Evolutionary conservation across 2,888 invertebrate species (phyloP).

Genomic region (Drosophila acutilabella): DNA sequence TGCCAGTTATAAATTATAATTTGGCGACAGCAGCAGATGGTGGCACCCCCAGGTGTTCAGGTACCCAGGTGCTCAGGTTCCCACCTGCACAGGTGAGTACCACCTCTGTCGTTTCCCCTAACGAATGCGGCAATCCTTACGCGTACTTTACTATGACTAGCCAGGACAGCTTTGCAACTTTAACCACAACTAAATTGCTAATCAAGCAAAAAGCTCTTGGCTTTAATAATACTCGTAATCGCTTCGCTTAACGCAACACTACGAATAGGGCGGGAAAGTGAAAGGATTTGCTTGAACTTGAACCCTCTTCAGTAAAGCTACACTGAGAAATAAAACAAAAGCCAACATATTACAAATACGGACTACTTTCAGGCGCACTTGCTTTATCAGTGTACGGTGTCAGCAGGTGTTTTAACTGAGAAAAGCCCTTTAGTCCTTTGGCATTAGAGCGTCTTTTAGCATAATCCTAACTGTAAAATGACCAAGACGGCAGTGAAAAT

Average conservation of each 20-base stretch:
- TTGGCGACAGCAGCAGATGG: conserved; percentile 52
- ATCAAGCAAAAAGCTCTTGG: conserved; percentile 42
- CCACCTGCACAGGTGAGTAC: conserved; percentile 59
- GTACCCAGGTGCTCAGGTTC: conserved; percentile 53
- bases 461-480: conserved; percentile 21
- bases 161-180: not conserved
- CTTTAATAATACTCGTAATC: conserved; percentile 29
- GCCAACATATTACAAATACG: too few relatives aligned
- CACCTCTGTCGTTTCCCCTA: conserved; percentile 71
- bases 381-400: not conserved
- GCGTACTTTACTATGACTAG: conserved; percentile 12
- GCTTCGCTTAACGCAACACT: conserved; percentile 9
- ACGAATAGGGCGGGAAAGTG: conserved; percentile 25
- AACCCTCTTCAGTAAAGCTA: not conserved
- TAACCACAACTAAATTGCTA: conserved; percentile 41
- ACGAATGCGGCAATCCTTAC: conserved; percentile 70
- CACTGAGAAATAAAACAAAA: not conserved
- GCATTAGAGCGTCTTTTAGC: conserved; percentile 17
- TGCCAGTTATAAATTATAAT: conserved; percentile 76
- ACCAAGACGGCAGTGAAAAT: conserved; percentile 1
- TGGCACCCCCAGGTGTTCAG: conserved; percentile 58
- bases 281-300: conserved; percentile 61
- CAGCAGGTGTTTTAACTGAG: not conserved
- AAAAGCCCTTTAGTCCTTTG: not conserved
- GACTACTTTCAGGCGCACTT: too few relatives aligned